Conservation (phyloP, 2,888 invertebrate genomes). For the Rhamphomyia laevipes region DNA sequence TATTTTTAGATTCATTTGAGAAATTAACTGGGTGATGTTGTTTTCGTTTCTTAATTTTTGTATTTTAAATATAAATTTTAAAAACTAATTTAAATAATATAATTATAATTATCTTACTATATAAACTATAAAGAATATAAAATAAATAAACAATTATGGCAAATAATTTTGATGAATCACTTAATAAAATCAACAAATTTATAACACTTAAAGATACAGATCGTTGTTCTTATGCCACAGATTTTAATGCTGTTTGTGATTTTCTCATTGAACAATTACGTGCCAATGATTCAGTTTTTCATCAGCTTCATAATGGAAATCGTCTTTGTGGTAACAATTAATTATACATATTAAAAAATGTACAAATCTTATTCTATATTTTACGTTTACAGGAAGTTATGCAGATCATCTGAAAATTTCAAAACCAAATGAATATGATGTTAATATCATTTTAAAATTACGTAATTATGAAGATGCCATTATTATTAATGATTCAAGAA, state of each 20-base stretch:
- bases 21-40: too few species aligned
- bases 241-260: conserved; percentile 15
- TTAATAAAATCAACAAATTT: conserved; percentile 7
- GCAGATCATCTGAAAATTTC: conserved; percentile 27
- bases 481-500: conserved; percentile 17
- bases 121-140: too few species aligned
- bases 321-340: conserved; percentile 12
- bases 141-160: neutral
- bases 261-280: conserved; percentile 13
- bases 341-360: neutral
- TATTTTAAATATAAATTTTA: too few species aligned
- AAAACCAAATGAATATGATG: conserved; percentile 27
- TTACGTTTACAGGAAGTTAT: conserved; percentile 24
- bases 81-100: too few species aligned
- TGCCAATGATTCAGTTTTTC: conserved; percentile 12
- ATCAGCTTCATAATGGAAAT: conserved; percentile 14
- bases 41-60: too few species aligned
- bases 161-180: conserved; percentile 2
- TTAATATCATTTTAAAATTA: conserved; percentile 22
- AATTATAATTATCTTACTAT: too few species aligned
- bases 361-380: neutral
- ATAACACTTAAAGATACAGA: conserved; percentile 4
- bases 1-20: too few species aligned
- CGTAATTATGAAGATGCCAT: conserved; percentile 19
- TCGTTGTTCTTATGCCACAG: conserved; percentile 5